Conservation (phyloP, 2,888 invertebrate genomes). For the Beris morrisii region DNA sequence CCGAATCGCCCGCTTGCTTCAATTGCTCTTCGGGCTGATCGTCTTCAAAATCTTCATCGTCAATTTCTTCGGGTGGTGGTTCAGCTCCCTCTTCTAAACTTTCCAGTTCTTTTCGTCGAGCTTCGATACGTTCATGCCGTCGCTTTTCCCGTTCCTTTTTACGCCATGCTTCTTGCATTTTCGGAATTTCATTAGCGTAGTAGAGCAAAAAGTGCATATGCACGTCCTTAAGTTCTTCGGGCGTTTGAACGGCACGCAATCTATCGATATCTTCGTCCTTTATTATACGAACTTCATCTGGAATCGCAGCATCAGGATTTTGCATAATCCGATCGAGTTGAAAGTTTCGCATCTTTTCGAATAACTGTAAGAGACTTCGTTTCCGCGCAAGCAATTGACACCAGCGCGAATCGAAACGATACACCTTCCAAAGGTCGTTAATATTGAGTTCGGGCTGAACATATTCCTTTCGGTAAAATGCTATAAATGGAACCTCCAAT, state of each 20-base stretch:
- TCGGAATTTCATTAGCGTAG: slow-evolving; percentile 81
- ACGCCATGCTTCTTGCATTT: slow-evolving; percentile 76
- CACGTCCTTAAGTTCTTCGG: slow-evolving; percentile 91
- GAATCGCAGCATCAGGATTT: slow-evolving; percentile 80
- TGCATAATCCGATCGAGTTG: slow-evolving; percentile 82
- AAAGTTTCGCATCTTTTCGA: slow-evolving; percentile 90
- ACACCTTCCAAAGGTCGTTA: slow-evolving; percentile 97
- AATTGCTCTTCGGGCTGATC: slow-evolving; percentile 65
- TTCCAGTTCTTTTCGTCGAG: slow-evolving; percentile 42
- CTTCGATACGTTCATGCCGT: slow-evolving; percentile 58
- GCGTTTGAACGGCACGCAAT: slow-evolving; percentile 74
- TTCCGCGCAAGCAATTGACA: slow-evolving; percentile 86
- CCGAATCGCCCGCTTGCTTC: slow-evolving; percentile 84
- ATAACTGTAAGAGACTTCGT: slow-evolving; percentile 75
- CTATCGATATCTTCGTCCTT: slow-evolving; percentile 84
- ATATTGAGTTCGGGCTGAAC: slow-evolving; percentile 92
- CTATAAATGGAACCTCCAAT: slow-evolving; percentile 97
- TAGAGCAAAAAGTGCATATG: slow-evolving; percentile 92
- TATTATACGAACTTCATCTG: slow-evolving; percentile 79
- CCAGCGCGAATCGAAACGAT: slow-evolving; percentile 93
- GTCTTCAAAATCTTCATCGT: slow-evolving; percentile 65
- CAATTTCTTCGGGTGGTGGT: slow-evolving; percentile 46
- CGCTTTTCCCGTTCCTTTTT: slow-evolving; percentile 68
- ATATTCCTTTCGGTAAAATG: slow-evolving; percentile 97
- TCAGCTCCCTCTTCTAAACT: slow-evolving; percentile 45